Percentiles rank a stretch among this genome's conserved stretches.
phyloP scores from a whole-genome alignment of 2,888 invertebrate genomes.

The Rotaria sp. region DNA sequence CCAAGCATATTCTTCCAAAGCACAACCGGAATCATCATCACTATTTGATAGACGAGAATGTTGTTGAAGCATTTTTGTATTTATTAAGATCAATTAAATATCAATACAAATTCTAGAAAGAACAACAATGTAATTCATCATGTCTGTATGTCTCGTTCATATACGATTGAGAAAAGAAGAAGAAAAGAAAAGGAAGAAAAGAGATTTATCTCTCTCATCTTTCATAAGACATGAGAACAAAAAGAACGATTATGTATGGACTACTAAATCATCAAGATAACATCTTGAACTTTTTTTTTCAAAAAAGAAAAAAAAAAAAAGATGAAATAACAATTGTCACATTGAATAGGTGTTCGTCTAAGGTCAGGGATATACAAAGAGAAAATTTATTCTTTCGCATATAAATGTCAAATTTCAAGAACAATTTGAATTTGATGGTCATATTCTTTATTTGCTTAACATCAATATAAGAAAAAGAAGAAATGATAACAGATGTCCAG shows the following conservation, averaged over 20 bases:
- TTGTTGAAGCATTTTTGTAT: background rate
- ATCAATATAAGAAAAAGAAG: too few relatives aligned
- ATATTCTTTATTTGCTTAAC: background rate
- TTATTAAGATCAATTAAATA: background rate
- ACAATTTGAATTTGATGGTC: background rate
- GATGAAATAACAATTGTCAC: background rate
- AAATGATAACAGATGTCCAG: background rate
- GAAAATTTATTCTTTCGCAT: background rate
- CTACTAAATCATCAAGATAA: background rate
- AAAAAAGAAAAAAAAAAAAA: background rate
- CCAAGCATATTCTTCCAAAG: slow-evolving; percentile 95
- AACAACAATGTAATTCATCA: background rate
- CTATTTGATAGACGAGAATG: slow-evolving; percentile 30
- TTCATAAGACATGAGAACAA: slow-evolving; percentile 10
- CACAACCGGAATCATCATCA: slow-evolving; percentile 94
- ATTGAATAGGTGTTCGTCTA: background rate
- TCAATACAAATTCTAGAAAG: background rate
- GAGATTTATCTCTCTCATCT: background rate
- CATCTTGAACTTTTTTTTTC: background rate
- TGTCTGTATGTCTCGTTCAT: slow-evolving; percentile 7
- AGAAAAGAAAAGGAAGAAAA: background rate
- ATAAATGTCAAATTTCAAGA: background rate
- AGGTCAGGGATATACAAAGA: background rate
- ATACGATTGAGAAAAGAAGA: background rate
- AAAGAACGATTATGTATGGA: slow-evolving; percentile 4